Percentiles rank a stretch among this genome's conserved stretches.
These are phyloP conservation scores for Chiloscyllium plagiosum DNA, from an alignment of 2,113 vertebrate genomes.

Conservation along the genomic window DNA sequence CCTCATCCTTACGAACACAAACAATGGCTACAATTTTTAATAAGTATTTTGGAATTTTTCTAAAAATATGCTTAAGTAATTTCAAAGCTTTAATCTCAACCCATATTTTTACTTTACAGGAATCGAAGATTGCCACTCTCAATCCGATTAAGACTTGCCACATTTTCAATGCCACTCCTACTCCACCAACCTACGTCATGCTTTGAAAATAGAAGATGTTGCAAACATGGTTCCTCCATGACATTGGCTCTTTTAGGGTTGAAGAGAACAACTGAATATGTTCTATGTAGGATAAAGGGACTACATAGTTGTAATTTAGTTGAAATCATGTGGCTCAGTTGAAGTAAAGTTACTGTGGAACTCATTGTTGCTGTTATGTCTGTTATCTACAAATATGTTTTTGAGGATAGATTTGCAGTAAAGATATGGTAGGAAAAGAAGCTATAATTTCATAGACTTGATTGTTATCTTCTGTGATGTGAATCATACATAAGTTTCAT, in stretches of 20 bases:
- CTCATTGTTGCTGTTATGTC: neutral
- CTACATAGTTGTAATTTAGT: neutral
- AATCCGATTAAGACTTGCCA: neutral
- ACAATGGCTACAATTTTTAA: neutral
- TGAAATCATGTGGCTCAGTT: neutral
- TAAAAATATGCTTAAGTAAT: neutral
- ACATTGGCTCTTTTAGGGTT: neutral
- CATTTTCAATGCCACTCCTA: neutral
- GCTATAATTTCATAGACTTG: neutral
- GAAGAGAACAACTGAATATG: neutral
- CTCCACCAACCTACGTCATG: neutral
- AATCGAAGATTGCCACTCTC: neutral
- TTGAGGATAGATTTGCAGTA: neutral
- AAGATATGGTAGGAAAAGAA: neutral
- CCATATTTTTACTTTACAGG: conserved; percentile 12
- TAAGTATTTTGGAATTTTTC: neutral
- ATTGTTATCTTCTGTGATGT: neutral
- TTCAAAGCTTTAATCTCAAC: neutral
- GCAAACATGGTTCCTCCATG: neutral
- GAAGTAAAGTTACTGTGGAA: neutral
- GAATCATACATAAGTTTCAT: neutral
- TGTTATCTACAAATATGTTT: neutral
- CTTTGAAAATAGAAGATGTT: neutral
- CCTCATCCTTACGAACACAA: neutral
- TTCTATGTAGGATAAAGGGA: neutral